phyloP scores from a whole-genome alignment of 2,113 vertebrate genomes.

The Mastomys coucha region DNA sequence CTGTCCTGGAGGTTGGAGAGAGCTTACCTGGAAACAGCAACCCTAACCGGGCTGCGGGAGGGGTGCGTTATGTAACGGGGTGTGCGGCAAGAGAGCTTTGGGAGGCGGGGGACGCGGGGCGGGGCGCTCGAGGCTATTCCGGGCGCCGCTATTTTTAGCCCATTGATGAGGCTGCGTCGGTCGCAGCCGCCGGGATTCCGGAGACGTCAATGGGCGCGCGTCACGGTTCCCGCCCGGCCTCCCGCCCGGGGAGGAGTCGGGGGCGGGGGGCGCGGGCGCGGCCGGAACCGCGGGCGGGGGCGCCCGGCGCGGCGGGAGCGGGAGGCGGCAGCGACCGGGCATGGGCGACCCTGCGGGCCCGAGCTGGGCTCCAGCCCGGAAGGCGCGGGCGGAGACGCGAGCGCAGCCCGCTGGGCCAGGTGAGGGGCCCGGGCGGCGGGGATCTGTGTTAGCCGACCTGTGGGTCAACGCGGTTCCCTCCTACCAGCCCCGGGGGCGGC shows the following conservation, averaged over 20 bases:
- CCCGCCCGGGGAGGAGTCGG: slow-evolving; percentile 67
- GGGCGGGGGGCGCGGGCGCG: slow-evolving; percentile 62
- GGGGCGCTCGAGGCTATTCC: slow-evolving; percentile 75
- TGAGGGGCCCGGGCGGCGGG: background rate
- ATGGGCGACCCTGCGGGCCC: slow-evolving; percentile 9
- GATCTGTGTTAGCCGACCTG: background rate
- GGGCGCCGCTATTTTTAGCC: slow-evolving; percentile 87
- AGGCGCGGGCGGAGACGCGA: background rate
- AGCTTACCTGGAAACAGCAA: slow-evolving; percentile 55
- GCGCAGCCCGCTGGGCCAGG: slow-evolving; percentile 1
- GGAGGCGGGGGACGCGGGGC: slow-evolving; percentile 43
- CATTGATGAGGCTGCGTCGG: slow-evolving; percentile 81
- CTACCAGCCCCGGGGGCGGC: slow-evolving; percentile 66
- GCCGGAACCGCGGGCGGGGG: slow-evolving; percentile 67
- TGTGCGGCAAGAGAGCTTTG: background rate
- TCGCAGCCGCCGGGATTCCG: slow-evolving; percentile 88
- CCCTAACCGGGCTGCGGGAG: background rate
- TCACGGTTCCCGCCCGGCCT: slow-evolving; percentile 80
- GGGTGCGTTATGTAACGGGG: slow-evolving; percentile 69
- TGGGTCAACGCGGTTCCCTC: slow-evolving; percentile 32
- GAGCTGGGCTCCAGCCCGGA: slow-evolving; percentile 4
- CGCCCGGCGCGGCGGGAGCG: background rate
- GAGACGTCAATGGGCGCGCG: slow-evolving; percentile 85
- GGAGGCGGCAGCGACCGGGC: background rate
- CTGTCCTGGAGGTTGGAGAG: slow-evolving; percentile 16